phyloP scores from a whole-genome alignment of 1,140 invertebrate genomes.

The Heterodera schachtii region DNA sequence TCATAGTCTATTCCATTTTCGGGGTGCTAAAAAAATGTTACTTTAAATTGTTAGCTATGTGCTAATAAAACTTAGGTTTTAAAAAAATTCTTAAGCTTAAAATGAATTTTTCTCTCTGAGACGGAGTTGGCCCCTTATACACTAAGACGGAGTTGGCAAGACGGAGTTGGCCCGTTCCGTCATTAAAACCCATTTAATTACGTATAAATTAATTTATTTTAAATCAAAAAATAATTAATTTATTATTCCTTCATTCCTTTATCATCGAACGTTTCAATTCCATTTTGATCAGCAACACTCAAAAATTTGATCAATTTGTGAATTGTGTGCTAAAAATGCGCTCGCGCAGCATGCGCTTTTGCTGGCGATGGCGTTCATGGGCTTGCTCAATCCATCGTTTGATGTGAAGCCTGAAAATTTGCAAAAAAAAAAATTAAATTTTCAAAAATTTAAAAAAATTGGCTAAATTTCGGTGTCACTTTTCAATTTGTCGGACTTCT shows the following conservation, averaged over 20 bases:
- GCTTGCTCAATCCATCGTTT: slow-evolving; percentile 26
- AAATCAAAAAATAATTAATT: no score
- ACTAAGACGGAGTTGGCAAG: no score
- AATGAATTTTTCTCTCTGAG: no score
- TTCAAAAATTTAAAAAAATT: not conserved
- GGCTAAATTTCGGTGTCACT: not conserved
- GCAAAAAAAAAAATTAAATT: not conserved
- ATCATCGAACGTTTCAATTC: not conserved
- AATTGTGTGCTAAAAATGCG: not conserved
- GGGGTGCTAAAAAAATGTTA: no score
- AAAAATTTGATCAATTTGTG: not conserved
- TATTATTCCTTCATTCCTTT: not conserved
- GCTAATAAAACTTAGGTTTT: no score
- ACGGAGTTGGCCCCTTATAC: no score
- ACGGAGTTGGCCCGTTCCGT: no score
- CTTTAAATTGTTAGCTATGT: no score
- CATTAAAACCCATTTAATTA: no score
- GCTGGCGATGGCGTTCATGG: slow-evolving; percentile 18
- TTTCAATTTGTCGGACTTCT: slow-evolving; percentile 55
- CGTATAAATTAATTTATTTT: no score
- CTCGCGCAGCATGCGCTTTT: slow-evolving; percentile 21
- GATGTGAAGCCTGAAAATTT: slow-evolving; percentile 14
- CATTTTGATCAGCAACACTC: not conserved
- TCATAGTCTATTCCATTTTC: no score
- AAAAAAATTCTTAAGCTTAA: no score